Evolutionary conservation across 2,888 invertebrate species (phyloP).

Genomic region (Crioceris asparagi): DNA sequence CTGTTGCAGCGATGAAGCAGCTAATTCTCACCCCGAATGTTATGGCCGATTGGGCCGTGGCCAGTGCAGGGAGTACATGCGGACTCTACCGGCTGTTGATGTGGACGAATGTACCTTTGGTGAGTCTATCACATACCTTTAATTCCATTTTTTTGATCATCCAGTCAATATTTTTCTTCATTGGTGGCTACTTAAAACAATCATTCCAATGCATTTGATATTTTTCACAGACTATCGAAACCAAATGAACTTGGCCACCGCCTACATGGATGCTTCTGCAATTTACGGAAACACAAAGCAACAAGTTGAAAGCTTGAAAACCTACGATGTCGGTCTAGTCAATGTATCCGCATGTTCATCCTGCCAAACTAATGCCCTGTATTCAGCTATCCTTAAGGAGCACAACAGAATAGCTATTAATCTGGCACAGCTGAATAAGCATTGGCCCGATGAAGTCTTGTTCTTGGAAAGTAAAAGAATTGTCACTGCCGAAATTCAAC

Average conservation of each 20-base stretch:
- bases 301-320: slow-evolving; percentile 56
- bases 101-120: slow-evolving; percentile 52
- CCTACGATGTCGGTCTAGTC: slow-evolving; percentile 61
- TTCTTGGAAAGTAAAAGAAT: slow-evolving; percentile 67
- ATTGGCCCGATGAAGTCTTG: slow-evolving; percentile 69
- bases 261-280: slow-evolving; percentile 74
- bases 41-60: slow-evolving; percentile 39
- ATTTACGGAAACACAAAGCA: slow-evolving; percentile 70
- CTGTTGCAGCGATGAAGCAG: slow-evolving; percentile 33
- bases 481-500: slow-evolving; percentile 69
- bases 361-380: slow-evolving; percentile 59
- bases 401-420: slow-evolving; percentile 70
- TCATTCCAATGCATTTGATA: too few species aligned
- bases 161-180: not conserved
- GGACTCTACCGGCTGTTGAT: slow-evolving; percentile 58
- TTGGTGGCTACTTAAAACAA: too few species aligned
- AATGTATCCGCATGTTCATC: slow-evolving; percentile 55
- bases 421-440: slow-evolving; percentile 57
- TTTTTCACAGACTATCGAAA: slow-evolving; percentile 58
- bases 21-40: slow-evolving; percentile 45
- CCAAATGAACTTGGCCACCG: slow-evolving; percentile 76
- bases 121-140: slow-evolving; percentile 33
- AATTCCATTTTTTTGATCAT: not conserved
- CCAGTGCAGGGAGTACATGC: slow-evolving; percentile 54
- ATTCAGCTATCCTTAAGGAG: slow-evolving; percentile 60